Base-by-base conservation (phyloP, 2,113 vertebrate species). In the Varanus salvator region DNA sequence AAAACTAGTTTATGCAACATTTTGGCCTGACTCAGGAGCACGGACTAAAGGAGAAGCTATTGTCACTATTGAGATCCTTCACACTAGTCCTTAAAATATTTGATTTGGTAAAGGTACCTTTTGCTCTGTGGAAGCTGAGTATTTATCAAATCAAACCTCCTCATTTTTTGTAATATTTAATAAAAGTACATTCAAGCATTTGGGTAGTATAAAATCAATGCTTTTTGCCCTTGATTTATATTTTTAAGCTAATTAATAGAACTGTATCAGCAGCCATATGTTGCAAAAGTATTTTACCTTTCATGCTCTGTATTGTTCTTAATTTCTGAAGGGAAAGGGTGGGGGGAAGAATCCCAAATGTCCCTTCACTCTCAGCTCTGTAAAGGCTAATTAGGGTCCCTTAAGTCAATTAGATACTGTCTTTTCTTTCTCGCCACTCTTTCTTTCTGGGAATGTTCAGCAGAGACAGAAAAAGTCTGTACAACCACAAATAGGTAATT, bases 211-310 rank as follows among this genome's bases (percentile, higher is more conserved):
- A 86, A 78, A 27, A 71, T 80, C 25, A 6, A 72, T 68, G 0
- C 23, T 34, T 94, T 89, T 85, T 92, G 85, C 69, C 78, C 74
- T 38, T n/a, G n/a, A 14, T 69, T 91, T 89, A 0, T 89, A 0
- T 84, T 72, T 29, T 21, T 82, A 92, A 92, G 1, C 78, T 17
- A 0, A 0, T 2, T 83, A n/a, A 66, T 66, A 64, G 81, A 83
- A 68, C 23, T 6, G 17, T 84, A 68, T 84, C 54, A 64, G 25
- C 17, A 19, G 64, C 81, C 1, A 29, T 14, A 89, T 0, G 0
- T 78, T 90, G 87, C 87, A 95, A 71, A 87, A 23, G 66, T 77
- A 48, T 78, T 77, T 48, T 78, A 90, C 44, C 66, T 34, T 80
- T 44, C 57, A 84, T 91, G 60, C 19, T 71, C 89, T 92, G 7